Evolutionary conservation across 2,113 vertebrate species (phyloP).

Genomic region (Pelvicachromis taeniatus): DNA sequence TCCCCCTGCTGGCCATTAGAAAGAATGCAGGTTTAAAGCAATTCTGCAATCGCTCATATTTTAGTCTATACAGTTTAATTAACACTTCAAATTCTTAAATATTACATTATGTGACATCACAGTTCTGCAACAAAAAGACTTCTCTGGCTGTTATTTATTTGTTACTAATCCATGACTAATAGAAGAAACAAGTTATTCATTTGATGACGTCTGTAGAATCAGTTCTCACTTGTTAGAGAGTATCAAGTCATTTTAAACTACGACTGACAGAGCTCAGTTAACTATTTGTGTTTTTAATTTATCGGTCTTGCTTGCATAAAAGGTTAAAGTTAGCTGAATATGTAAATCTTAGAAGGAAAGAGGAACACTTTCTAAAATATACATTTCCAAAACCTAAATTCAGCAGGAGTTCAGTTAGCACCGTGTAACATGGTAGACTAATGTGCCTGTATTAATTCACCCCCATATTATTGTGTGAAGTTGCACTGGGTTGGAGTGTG

Average conservation of each 20-base stretch:
- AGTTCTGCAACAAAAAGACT: not conserved
- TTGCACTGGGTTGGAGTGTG: no score
- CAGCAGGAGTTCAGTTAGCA: not conserved
- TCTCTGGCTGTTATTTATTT: not conserved
- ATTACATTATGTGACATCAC: not conserved
- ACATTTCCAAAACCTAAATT: not conserved
- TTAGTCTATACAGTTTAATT: not conserved
- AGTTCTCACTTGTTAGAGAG: not conserved
- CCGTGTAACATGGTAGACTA: no score
- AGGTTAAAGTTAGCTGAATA: not conserved
- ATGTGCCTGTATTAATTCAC: no score
- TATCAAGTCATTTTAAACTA: not conserved
- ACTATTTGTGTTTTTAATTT: not conserved
- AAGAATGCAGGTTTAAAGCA: not conserved
- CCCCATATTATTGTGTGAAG: no score
- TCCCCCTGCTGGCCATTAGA: not conserved
- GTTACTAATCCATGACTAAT: not conserved
- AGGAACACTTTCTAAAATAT: not conserved
- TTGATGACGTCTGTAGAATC: not conserved
- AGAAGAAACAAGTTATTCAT: not conserved
- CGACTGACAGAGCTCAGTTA: not conserved
- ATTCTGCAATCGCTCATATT: accelerated
- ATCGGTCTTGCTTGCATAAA: not conserved
- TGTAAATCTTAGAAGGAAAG: not conserved
- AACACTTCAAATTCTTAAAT: not conserved